Evolutionary conservation across 2,113 vertebrate species (phyloP).

Genomic region (Narcine bancroftii): DNA sequence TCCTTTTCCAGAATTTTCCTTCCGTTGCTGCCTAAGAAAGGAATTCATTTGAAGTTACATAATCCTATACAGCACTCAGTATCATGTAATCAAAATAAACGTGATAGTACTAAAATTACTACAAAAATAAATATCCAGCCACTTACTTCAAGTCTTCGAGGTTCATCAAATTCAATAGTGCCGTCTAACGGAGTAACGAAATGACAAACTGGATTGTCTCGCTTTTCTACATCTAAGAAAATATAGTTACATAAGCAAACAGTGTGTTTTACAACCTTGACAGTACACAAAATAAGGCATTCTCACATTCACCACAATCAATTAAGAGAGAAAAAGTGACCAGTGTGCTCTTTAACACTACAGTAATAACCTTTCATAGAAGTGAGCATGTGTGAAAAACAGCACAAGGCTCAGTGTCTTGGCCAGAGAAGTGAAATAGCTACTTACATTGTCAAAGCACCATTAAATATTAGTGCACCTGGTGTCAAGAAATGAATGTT

Average conservation of each 20-base stretch:
- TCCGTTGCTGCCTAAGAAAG: slow-evolving; percentile 71
- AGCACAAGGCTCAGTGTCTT: neutral
- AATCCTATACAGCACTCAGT: neutral
- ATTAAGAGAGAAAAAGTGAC: neutral
- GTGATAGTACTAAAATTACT: neutral
- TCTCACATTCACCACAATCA: neutral
- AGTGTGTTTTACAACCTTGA: neutral
- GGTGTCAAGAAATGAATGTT: neutral
- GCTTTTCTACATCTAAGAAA: slow-evolving; percentile 78
- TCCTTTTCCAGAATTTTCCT: slow-evolving; percentile 85
- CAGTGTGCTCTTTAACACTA: neutral
- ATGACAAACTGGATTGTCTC: slow-evolving; percentile 88
- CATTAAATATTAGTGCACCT: neutral
- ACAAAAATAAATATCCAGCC: neutral
- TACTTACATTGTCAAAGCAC: neutral
- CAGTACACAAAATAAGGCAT: neutral
- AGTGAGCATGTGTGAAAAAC: neutral
- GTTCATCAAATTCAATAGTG: slow-evolving; percentile 72
- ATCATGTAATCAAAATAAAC: neutral
- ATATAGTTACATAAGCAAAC: neutral
- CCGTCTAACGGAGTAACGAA: slow-evolving; percentile 89
- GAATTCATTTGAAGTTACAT: slow-evolving; percentile 20
- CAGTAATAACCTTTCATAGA: neutral
- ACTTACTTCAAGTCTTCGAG: slow-evolving; percentile 75
- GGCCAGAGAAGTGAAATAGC: neutral